Conservation (phyloP, 1,140 invertebrate genomes). For the Grapholita molesta region DNA sequence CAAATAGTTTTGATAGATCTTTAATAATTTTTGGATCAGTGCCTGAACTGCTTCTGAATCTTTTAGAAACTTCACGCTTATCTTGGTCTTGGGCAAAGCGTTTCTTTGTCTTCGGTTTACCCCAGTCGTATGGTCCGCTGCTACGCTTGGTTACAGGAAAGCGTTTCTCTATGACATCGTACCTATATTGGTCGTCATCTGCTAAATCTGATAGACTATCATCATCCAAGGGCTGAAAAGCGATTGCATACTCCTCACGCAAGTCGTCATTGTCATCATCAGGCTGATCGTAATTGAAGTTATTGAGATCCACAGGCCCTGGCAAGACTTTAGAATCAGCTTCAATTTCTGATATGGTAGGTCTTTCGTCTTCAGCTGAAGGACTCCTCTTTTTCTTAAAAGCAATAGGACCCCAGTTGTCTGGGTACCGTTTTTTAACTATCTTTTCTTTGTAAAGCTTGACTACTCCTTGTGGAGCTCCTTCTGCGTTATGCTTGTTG, state of each 20-base stretch:
- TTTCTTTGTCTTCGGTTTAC: slow-evolving; percentile 76
- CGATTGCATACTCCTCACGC: slow-evolving; percentile 78
- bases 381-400: slow-evolving; percentile 75
- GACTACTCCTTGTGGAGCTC: slow-evolving; percentile 58
- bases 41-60: slow-evolving; percentile 69
- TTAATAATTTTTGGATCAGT: slow-evolving; percentile 77
- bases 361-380: slow-evolving; percentile 48
- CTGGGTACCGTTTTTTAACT: slow-evolving; percentile 66
- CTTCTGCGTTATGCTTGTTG: slow-evolving; percentile 59
- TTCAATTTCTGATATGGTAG: slow-evolving; percentile 48
- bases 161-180: slow-evolving; percentile 76
- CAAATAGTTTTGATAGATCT: slow-evolving; percentile 79
- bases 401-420: slow-evolving; percentile 73
- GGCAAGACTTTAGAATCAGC: slow-evolving; percentile 55
- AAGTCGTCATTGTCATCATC: slow-evolving; percentile 66
- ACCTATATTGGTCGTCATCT: slow-evolving; percentile 67
- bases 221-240: slow-evolving; percentile 77
- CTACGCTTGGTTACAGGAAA: slow-evolving; percentile 83
- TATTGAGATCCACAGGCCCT: slow-evolving; percentile 52
- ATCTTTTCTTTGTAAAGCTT: slow-evolving; percentile 71
- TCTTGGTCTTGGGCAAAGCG: slow-evolving; percentile 63
- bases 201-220: slow-evolving; percentile 64
- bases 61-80: slow-evolving; percentile 56
- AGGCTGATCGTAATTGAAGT: slow-evolving; percentile 63
- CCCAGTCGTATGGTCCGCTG: slow-evolving; percentile 69